These are phyloP conservation scores for Mesorhabditis spiculigera DNA, from an alignment of 2,888 invertebrate genomes.

Conservation along the genomic window DNA sequence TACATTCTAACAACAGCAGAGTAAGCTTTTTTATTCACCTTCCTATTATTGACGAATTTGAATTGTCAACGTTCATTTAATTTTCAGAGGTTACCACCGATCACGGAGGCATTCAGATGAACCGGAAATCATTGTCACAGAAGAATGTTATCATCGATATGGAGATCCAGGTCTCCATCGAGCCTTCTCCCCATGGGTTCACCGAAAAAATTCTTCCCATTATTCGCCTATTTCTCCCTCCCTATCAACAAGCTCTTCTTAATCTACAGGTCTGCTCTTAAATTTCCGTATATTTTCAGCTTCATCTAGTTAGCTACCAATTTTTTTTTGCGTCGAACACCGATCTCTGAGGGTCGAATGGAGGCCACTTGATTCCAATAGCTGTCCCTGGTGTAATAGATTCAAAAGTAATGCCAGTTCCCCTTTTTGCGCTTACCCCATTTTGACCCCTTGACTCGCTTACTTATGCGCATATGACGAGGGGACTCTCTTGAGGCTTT, in stretches of 20 bases:
- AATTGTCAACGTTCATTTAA: neutral
- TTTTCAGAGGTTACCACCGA: slow-evolving; percentile 7
- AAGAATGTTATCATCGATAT: slow-evolving; percentile 51
- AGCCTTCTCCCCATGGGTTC: slow-evolving; percentile 50
- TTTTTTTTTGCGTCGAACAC: too few relatives aligned
- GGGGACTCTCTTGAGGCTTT: too few relatives aligned
- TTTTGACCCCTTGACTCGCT: too few relatives aligned
- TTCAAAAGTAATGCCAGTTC: too few relatives aligned
- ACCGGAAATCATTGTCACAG: slow-evolving; percentile 19
- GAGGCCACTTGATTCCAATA: too few relatives aligned
- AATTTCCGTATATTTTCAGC: too few relatives aligned
- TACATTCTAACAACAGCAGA: neutral
- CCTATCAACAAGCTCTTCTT: slow-evolving; percentile 53
- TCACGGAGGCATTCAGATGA: slow-evolving; percentile 17
- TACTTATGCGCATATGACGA: too few relatives aligned
- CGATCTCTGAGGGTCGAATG: too few relatives aligned
- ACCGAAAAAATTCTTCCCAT: slow-evolving; percentile 55
- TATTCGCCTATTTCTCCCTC: slow-evolving; percentile 56
- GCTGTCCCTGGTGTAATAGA: too few relatives aligned
- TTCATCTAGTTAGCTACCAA: too few relatives aligned
- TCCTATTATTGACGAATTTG: neutral
- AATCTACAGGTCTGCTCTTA: slow-evolving; percentile 42
- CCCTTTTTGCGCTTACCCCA: too few relatives aligned
- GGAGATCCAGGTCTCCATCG: slow-evolving; percentile 41
- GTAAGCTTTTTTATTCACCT: neutral